These are phyloP conservation scores for Eupithecia dodoneata DNA, from an alignment of 2,888 invertebrate genomes.

Conservation along the genomic window DNA sequence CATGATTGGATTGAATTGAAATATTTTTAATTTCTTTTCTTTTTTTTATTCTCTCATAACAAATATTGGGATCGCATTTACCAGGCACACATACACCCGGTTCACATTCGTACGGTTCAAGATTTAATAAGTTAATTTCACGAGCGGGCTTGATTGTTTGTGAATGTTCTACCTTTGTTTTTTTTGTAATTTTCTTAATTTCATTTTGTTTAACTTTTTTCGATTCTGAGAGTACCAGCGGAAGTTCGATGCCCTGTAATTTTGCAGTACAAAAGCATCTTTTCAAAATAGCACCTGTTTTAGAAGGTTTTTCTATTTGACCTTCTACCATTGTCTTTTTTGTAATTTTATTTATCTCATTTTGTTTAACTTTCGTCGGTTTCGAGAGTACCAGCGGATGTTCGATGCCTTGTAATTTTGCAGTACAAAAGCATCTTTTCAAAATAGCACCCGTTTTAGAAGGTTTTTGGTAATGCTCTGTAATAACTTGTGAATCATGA, in stretches of 20 bases:
- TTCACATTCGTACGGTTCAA: slow-evolving; percentile 49
- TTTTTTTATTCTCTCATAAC: slow-evolving; percentile 49
- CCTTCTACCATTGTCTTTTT: too few relatives aligned
- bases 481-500: neutral
- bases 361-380: too few relatives aligned
- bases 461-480: neutral
- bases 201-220: neutral
- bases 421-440: slow-evolving; percentile 51
- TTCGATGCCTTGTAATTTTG: slow-evolving; percentile 4
- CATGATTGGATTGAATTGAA: slow-evolving; percentile 18
- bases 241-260: neutral
- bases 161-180: neutral
- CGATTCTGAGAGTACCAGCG: neutral
- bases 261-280: slow-evolving; percentile 49
- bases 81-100: slow-evolving; percentile 51
- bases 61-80: slow-evolving; percentile 50
- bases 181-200: neutral
- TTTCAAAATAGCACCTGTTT: slow-evolving; percentile 36
- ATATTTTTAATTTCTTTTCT: slow-evolving; percentile 21
- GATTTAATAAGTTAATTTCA: neutral
- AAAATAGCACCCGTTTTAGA: slow-evolving; percentile 24
- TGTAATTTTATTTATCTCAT: too few relatives aligned
- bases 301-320: neutral
- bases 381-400: neutral
- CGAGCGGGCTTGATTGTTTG: neutral